Conservation (phyloP, 2,888 invertebrate species). For the Ochropleura leucogaster region DNA sequence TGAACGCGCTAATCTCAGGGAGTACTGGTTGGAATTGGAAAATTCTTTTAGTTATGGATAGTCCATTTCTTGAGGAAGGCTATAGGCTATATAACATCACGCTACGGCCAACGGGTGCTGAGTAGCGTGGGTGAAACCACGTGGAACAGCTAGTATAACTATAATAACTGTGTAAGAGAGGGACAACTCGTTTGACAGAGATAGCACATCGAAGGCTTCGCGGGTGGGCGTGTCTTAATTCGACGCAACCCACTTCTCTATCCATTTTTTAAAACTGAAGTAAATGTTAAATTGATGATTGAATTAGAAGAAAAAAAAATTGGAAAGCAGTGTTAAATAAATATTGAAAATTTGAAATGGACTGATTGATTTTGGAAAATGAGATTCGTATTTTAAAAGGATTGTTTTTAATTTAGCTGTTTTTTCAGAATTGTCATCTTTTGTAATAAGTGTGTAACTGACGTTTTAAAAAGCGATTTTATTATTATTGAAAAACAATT, state of each 20-base stretch:
- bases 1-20: too few relatives aligned
- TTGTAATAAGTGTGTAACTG: too few relatives aligned
- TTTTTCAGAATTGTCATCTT: too few relatives aligned
- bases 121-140: too few relatives aligned
- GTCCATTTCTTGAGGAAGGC: too few relatives aligned
- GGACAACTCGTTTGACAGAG: conserved; percentile 43
- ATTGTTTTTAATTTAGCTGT: background rate
- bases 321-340: background rate
- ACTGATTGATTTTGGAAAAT: background rate
- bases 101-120: too few relatives aligned
- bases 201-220: conserved; percentile 58
- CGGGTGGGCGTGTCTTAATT: conserved; percentile 56
- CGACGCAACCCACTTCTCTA: conserved; percentile 41
- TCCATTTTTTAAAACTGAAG: conserved; percentile 13
- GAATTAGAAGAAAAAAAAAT: conserved; percentile 11
- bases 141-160: too few relatives aligned
- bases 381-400: background rate
- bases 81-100: too few relatives aligned
- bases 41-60: too few relatives aligned
- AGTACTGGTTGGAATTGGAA: too few relatives aligned
- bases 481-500: too few relatives aligned
- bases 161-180: conserved; percentile 40
- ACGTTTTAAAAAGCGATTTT: too few relatives aligned
- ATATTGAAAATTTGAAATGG: background rate
- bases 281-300: background rate